phyloP scores from a whole-genome alignment of 2,113 vertebrate species.

The Chaetorhynchus papuensis region DNA sequence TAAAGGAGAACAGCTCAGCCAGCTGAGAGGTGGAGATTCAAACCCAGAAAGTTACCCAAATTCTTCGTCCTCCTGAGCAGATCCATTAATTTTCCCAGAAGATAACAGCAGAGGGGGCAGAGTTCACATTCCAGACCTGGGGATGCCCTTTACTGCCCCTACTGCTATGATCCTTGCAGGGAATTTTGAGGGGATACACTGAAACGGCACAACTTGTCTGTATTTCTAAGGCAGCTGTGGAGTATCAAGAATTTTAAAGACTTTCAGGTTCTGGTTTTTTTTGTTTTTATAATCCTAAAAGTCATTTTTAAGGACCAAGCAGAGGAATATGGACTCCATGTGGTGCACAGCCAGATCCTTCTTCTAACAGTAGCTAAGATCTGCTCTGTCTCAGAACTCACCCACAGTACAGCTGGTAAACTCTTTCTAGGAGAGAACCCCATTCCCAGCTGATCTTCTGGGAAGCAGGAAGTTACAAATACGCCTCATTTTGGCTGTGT shows the following conservation, averaged over 20 bases:
- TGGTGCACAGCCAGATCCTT: neutral
- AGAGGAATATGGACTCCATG: neutral
- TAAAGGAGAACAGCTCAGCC: neutral
- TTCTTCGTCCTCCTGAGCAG: neutral
- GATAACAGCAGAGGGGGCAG: neutral
- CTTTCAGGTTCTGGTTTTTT: neutral
- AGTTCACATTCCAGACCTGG: neutral
- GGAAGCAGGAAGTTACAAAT: neutral
- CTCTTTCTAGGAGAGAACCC: neutral
- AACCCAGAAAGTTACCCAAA: neutral
- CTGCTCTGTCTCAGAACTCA: neutral
- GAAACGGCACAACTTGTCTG: neutral
- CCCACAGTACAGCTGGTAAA: fast-evolving
- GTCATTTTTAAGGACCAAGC: neutral
- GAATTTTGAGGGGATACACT: neutral
- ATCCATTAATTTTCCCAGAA: neutral
- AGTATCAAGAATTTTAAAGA: neutral
- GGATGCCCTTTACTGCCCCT: neutral
- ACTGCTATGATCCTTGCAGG: neutral
- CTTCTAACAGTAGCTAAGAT: neutral
- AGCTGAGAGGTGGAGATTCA: neutral
- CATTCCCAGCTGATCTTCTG: neutral
- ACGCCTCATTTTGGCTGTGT: neutral
- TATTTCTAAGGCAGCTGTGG: neutral
- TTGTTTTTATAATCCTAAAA: neutral